Evolutionary conservation across 2,113 vertebrate species (phyloP).

Genomic region (Rutilus rutilus): DNA sequence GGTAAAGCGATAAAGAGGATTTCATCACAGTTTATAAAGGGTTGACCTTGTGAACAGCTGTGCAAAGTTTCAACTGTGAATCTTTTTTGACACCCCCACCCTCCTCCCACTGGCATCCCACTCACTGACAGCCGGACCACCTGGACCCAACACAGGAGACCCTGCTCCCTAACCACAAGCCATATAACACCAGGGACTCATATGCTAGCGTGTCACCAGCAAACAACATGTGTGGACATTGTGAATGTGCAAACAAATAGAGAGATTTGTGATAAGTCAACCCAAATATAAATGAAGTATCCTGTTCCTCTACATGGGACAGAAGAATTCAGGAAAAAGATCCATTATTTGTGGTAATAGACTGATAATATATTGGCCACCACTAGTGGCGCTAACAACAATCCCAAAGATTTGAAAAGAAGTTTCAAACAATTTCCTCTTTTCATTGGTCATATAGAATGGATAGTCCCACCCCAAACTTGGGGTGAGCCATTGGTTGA

Average conservation of each 20-base stretch:
- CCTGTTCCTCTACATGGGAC: neutral
- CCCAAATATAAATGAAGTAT: neutral
- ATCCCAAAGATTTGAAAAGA: neutral
- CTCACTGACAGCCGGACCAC: conserved; percentile 26
- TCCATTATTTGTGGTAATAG: neutral
- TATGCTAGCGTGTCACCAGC: neutral
- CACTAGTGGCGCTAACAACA: neutral
- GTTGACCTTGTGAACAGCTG: conserved; percentile 52
- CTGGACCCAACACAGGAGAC: conserved; percentile 23
- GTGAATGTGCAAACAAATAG: conserved; percentile 17
- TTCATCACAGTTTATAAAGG: conserved; percentile 39
- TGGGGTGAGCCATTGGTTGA: neutral
- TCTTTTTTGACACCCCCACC: conserved; percentile 15
- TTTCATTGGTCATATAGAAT: neutral
- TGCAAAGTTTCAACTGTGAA: conserved; percentile 45
- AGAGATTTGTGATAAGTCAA: neutral
- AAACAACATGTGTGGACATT: neutral
- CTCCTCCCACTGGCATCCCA: neutral
- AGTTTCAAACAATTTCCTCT: too few relatives aligned
- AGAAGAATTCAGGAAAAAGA: neutral
- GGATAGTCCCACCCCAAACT: neutral
- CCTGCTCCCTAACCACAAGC: neutral
- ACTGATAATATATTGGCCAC: neutral
- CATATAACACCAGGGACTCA: conserved; percentile 31
- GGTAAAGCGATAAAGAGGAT: conserved; percentile 24